Evolutionary conservation across 92 coral and sea anemone species (phyloP), one percentile per base, ranked within the genome.

Genomic region (Nematostella vectensis): DNA sequence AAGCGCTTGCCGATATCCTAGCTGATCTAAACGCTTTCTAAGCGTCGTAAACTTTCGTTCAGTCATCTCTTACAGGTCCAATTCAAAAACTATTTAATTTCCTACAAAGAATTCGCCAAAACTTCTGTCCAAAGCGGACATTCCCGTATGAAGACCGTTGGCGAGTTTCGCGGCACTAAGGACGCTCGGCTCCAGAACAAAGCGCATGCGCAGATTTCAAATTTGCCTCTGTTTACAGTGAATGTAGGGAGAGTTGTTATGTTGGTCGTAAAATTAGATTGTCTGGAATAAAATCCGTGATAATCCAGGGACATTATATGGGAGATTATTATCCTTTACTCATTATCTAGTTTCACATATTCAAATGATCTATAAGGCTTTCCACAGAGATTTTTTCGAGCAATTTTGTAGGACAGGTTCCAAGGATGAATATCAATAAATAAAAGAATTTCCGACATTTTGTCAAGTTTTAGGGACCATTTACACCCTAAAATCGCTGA

Each of bases 171-270:
- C 74, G 81, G 88, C 67, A 59, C 82, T 72, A 78, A 75, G 76
- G 83, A 68, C 75, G 81, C 87, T 72, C 55, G 63, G 37, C 48
- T 31, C n/a, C 61, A 57, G 55, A 25, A 25, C 44, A 74, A 55
- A 48, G 70, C 95, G 98, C 96, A 91, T 91, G 98, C 98, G 98
- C 75, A 29, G 50, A 58, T 64, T 91, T 91, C 85, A 81, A 91
- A 91, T 91, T 91, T 91, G 96, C 98, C 98, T 86, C 98, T 75
- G 28, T 80, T 85, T 75, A 51, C 61, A 29, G 47, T 42, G 23
- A 4, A 57, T 31, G 55, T 62, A 18, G 31, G 60, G 94, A 74
- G 94, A 84, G 65, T 68, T 70, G 54, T 65, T 54, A 37, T 50
- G 31, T 69, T 49, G 50, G 74, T 83, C 94, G 42, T 26, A 16